Percentiles rank a stretch among this genome's conserved stretches.
Conservation (phyloP, 30 jellyfish, hydroid and myxozoan genomes). For the Pelagia noctiluca region DNA sequence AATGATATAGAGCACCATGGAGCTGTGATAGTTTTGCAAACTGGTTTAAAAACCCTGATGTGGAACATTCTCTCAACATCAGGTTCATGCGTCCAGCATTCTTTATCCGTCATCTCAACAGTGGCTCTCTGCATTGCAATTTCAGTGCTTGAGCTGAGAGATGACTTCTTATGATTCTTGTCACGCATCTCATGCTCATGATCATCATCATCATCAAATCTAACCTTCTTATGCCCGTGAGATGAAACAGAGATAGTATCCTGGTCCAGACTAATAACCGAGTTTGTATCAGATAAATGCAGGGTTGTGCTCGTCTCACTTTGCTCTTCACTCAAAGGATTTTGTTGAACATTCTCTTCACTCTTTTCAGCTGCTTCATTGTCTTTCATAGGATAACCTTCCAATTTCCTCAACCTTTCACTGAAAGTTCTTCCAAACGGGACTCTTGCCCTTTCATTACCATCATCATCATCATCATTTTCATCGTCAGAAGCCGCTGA, state of each 20-base stretch:
- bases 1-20: constrained; percentile 68
- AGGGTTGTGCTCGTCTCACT: constrained; percentile 58
- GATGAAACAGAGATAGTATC: constrained; percentile 21
- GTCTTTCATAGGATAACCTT: background rate
- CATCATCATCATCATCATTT: constrained; percentile 29
- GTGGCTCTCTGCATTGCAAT: background rate
- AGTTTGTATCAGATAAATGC: constrained; percentile 36
- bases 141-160: no score
- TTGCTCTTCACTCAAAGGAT: constrained; percentile 48
- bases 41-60: constrained; percentile 56
- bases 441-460: background rate
- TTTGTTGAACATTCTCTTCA: constrained; percentile 7
- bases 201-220: constrained; percentile 51
- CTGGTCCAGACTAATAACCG: constrained; percentile 24
- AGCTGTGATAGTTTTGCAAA: constrained; percentile 46
- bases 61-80: constrained; percentile 60
- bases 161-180: background rate
- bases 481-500: constrained; percentile 54
- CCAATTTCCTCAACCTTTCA: constrained; percentile 45
- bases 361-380: no score
- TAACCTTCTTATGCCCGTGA: constrained; percentile 39
- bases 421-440: constrained; percentile 49
- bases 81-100: constrained; percentile 80
- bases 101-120: constrained; percentile 30
- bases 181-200: background rate